Conservation (phyloP, 2,888 invertebrate genomes). For the Apamea sordens region DNA sequence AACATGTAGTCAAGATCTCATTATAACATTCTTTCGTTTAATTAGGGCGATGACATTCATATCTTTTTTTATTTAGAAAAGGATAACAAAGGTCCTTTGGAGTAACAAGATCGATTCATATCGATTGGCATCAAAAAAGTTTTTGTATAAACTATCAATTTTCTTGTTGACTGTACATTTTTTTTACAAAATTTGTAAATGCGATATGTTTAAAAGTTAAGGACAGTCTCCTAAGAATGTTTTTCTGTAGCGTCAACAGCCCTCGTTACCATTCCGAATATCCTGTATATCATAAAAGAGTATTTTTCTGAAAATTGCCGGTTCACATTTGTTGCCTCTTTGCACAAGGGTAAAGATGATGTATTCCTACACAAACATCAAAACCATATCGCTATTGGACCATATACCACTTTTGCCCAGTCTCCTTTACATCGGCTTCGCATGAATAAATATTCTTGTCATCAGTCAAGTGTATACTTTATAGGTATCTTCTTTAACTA, state of each 20-base stretch:
- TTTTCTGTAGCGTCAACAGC: not conserved
- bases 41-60: not conserved
- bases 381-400: not conserved
- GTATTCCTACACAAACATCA: not conserved
- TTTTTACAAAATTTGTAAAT: no score
- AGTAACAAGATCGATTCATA: no score
- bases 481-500: not conserved
- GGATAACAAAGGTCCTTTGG: no score
- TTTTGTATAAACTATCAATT: no score
- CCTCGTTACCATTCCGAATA: not conserved
- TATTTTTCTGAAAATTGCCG: not conserved
- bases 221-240: not conserved
- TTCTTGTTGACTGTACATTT: no score
- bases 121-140: no score
- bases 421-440: not conserved
- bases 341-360: not conserved
- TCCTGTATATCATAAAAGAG: not conserved
- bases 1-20: not conserved
- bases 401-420: not conserved
- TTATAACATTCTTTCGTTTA: not conserved
- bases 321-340: not conserved
- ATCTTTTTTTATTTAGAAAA: not conserved
- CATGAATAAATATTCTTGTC: not conserved
- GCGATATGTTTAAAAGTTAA: no score
- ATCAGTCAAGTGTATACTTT: not conserved